A percentile compares a stretch with the other conserved stretches of the same genome.
These are phyloP conservation scores for Laothoe populi DNA, from an alignment of 2,888 invertebrate genomes.

Conservation along the genomic window DNA sequence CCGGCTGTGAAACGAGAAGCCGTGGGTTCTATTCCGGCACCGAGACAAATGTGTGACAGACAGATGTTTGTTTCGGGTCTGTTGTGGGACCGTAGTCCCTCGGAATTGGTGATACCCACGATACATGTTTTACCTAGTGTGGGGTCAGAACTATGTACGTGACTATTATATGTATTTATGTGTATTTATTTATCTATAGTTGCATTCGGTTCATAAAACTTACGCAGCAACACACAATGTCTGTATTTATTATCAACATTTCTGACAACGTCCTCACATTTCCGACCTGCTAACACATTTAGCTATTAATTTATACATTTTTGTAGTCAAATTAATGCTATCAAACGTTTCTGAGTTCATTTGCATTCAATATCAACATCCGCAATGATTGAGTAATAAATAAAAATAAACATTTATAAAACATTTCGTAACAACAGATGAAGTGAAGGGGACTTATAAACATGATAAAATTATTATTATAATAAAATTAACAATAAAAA, in stretches of 20 bases:
- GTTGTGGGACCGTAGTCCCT: too few species aligned
- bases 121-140: too few species aligned
- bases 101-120: too few species aligned
- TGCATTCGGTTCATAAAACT: too few species aligned
- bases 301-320: background rate
- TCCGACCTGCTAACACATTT: background rate
- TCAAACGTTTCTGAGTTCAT: slow-evolving; percentile 5
- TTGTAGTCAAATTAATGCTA: background rate
- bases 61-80: too few species aligned
- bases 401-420: slow-evolving; percentile 1
- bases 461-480: background rate
- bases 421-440: background rate
- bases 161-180: too few species aligned
- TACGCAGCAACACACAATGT: background rate
- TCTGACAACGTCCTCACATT: background rate
- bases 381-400: background rate
- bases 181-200: too few species aligned
- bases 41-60: too few species aligned
- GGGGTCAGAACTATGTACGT: too few species aligned
- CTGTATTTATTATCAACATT: background rate
- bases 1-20: too few species aligned
- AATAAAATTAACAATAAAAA: background rate
- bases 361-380: slow-evolving; percentile 14
- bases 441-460: slow-evolving; percentile 16
- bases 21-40: too few species aligned